Conservation (phyloP, 1,140 invertebrate genomes). For the Phocides pigmalion region DNA sequence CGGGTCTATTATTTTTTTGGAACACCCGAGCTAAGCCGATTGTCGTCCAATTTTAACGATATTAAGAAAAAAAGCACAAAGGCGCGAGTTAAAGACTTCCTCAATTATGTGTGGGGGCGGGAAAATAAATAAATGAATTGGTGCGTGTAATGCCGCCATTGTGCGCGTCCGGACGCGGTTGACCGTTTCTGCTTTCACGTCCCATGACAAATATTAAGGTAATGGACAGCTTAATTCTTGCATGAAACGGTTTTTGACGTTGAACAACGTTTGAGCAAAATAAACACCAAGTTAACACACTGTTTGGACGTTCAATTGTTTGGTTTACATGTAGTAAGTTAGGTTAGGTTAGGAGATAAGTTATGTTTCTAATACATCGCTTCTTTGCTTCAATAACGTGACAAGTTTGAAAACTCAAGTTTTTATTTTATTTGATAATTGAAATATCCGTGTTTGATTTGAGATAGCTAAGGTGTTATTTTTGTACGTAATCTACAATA, state of each 20-base stretch:
- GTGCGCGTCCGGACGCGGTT: slow-evolving; percentile 24
- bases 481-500: no score
- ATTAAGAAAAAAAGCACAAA: slow-evolving; percentile 52
- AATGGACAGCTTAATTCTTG: slow-evolving; percentile 21
- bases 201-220: slow-evolving; percentile 27
- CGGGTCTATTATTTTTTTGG: slow-evolving; percentile 45
- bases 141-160: slow-evolving; percentile 41
- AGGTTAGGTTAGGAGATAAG: slow-evolving; percentile 1
- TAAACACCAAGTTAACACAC: slow-evolving; percentile 6
- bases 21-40: slow-evolving; percentile 45
- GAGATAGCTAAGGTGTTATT: no score
- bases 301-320: neutral
- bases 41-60: slow-evolving; percentile 52
- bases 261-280: slow-evolving; percentile 6
- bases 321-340: neutral
- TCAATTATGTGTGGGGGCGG: slow-evolving; percentile 57
- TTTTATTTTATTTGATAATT: no score
- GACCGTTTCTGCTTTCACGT: slow-evolving; percentile 32
- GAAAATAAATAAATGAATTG: slow-evolving; percentile 54
- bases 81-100: slow-evolving; percentile 61
- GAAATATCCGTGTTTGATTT: no score
- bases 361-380: no score
- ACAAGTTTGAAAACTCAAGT: no score
- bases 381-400: no score
- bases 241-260: slow-evolving; percentile 7